A percentile compares a stretch with the other conserved stretches of the same genome.
Conservation (phyloP, 2,113 vertebrate species). For the Alligator sinensis region DNA sequence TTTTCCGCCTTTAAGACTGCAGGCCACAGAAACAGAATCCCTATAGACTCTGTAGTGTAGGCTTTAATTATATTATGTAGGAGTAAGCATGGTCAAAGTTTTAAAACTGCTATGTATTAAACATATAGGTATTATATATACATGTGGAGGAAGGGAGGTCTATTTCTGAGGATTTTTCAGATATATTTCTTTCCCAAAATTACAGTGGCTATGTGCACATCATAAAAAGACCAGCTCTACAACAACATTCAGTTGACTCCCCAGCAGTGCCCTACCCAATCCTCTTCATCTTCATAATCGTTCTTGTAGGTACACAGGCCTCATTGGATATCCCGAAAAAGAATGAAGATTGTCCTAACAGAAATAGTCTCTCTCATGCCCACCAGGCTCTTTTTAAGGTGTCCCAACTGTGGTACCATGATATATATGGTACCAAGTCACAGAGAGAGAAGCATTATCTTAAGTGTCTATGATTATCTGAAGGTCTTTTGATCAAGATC, state of each 20-base stretch:
- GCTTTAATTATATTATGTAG: neutral
- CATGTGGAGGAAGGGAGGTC: too few relatives aligned
- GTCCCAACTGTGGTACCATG: too few relatives aligned
- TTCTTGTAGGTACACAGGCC: too few relatives aligned
- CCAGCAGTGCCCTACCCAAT: fast-evolving
- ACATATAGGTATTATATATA: fast-evolving
- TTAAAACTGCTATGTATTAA: neutral
- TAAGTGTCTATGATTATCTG: neutral
- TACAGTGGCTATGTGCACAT: too few relatives aligned
- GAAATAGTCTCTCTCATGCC: too few relatives aligned
- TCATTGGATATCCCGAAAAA: too few relatives aligned
- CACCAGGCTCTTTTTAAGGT: too few relatives aligned
- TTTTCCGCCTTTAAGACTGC: neutral
- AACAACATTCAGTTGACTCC: neutral
- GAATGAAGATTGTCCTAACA: too few relatives aligned
- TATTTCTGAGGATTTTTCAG: too few relatives aligned
- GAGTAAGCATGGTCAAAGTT: neutral
- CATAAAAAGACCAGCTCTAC: too few relatives aligned
- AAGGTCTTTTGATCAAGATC: neutral
- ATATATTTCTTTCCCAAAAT: too few relatives aligned
- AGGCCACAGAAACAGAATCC: neutral
- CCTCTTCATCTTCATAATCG: neutral
- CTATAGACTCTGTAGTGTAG: neutral
- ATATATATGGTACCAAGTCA: too few relatives aligned
- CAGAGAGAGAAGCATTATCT: neutral